Percentiles rank a stretch among this genome's conserved stretches.
Evolutionary conservation across 1,140 invertebrate species (phyloP).

Genomic region (Leptinotarsa defecta): DNA sequence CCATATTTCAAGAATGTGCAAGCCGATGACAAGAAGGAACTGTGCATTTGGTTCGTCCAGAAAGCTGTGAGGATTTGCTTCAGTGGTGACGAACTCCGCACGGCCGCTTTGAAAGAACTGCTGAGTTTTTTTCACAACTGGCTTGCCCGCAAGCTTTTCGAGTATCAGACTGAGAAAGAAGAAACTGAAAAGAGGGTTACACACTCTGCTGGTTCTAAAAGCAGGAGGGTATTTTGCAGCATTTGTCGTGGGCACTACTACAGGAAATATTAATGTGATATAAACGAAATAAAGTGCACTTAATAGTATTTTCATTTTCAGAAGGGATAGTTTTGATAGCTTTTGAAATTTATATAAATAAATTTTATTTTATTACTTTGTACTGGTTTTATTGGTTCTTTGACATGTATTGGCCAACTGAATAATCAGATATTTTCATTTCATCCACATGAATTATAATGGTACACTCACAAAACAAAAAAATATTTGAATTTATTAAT

Average conservation of each 20-base stretch:
- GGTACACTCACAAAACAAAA: no score
- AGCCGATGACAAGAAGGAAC: constrained; percentile 20
- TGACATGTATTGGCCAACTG: no score
- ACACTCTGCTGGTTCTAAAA: not conserved
- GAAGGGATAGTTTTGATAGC: not conserved
- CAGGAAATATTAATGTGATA: not conserved
- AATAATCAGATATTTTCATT: no score
- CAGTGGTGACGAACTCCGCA: constrained; percentile 15
- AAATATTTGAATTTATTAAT: no score
- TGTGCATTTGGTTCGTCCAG: constrained; percentile 32
- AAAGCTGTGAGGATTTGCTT: constrained; percentile 28
- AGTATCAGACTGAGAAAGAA: constrained; percentile 21
- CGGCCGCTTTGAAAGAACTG: constrained; percentile 21
- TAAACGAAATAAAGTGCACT: not conserved
- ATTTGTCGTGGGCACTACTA: not conserved
- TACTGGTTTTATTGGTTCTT: no score
- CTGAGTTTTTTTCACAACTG: constrained; percentile 31
- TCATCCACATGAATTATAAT: no score
- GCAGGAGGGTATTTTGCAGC: not conserved
- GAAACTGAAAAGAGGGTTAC: not conserved
- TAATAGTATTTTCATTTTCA: not conserved
- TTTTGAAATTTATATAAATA: not conserved
- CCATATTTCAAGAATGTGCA: constrained; percentile 26
- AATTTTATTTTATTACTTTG: no score
- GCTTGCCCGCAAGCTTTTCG: constrained; percentile 25